These are phyloP conservation scores for Chouioia cunea DNA, from an alignment of 2,888 invertebrate species.

Conservation along the genomic window DNA sequence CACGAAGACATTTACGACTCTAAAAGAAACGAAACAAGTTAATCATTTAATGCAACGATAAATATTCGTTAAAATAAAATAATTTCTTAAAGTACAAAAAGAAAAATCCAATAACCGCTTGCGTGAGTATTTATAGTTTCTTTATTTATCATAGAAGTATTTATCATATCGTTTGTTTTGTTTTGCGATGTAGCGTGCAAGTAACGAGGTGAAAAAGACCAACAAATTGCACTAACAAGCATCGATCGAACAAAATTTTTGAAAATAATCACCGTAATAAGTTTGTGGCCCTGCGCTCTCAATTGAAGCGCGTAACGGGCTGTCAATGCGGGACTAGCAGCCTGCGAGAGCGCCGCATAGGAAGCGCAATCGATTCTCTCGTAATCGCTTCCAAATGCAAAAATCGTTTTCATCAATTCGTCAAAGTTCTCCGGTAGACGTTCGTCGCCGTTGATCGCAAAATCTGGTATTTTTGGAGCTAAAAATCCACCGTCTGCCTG, in stretches of 20 bases:
- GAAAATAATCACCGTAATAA: no score
- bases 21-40: conserved; percentile 1
- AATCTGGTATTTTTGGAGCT: conserved; percentile 73
- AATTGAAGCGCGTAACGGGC: conserved; percentile 72
- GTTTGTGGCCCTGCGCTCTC: background rate
- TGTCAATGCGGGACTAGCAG: conserved; percentile 77
- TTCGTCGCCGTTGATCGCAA: conserved; percentile 59
- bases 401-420: conserved; percentile 69
- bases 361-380: conserved; percentile 71
- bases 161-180: no score
- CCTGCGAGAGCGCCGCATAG: conserved; percentile 75
- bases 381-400: conserved; percentile 69
- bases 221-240: background rate
- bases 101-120: no score
- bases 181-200: no score
- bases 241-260: no score
- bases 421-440: conserved; percentile 70
- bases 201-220: no score
- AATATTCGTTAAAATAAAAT: background rate
- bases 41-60: background rate
- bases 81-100: background rate
- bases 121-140: no score
- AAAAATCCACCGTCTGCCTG: conserved; percentile 73
- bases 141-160: no score
- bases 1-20: conserved; percentile 22